phyloP scores from a whole-genome alignment of 1,140 invertebrate genomes.

The Xylocopa sonorina region DNA sequence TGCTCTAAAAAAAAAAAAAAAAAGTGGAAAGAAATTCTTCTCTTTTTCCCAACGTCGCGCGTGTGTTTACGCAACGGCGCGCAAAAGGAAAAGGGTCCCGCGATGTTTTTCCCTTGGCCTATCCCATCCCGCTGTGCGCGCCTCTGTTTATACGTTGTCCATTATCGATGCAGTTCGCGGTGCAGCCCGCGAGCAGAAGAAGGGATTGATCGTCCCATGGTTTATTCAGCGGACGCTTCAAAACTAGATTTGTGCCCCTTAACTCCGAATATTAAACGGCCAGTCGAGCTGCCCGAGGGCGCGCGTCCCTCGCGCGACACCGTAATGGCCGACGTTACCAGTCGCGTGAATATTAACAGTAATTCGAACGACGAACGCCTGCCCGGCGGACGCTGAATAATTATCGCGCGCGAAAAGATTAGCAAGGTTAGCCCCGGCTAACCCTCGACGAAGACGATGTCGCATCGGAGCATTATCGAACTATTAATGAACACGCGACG shows the following conservation, averaged over 20 bases:
- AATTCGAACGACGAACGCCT: too few relatives aligned
- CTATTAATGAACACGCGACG: neutral
- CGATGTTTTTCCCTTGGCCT: slow-evolving; percentile 33
- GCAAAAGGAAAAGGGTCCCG: slow-evolving; percentile 13
- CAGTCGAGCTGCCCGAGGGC: too few relatives aligned
- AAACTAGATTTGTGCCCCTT: slow-evolving; percentile 46
- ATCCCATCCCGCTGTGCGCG: slow-evolving; percentile 25
- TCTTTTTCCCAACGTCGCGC: slow-evolving; percentile 22
- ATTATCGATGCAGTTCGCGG: slow-evolving; percentile 50
- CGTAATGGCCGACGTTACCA: too few relatives aligned
- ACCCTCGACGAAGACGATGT: too few relatives aligned
- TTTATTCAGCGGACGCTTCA: slow-evolving; percentile 46
- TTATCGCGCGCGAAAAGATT: too few relatives aligned
- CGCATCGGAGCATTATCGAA: neutral
- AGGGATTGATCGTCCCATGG: slow-evolving; percentile 46
- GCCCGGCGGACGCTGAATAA: too few relatives aligned
- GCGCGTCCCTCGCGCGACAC: too few relatives aligned
- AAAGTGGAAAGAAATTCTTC: too few relatives aligned
- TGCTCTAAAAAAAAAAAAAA: too few relatives aligned
- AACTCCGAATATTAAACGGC: slow-evolving; percentile 39
- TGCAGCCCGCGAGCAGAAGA: slow-evolving; percentile 15
- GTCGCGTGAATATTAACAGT: too few relatives aligned
- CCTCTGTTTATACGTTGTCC: slow-evolving; percentile 47
- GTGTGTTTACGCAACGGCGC: slow-evolving; percentile 36
- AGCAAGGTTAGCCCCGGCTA: too few relatives aligned